phyloP scores from a whole-genome alignment of 2,113 vertebrate species.

The Heterotilapia buettikoferi region DNA sequence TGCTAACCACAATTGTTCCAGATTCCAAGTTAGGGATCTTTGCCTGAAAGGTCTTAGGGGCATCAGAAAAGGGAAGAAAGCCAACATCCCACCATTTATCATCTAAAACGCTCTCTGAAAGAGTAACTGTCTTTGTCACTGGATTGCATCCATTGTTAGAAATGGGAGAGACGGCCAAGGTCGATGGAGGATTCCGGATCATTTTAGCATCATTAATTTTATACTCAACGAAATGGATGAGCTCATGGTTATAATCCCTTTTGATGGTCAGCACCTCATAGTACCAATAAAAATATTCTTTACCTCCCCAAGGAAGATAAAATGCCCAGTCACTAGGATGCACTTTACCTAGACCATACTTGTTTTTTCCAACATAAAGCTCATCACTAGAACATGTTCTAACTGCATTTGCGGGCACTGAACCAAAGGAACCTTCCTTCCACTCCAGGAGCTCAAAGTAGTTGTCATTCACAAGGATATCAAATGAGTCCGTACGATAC shows the following conservation, averaged over 20 bases:
- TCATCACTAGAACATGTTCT: neutral
- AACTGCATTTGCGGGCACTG: neutral
- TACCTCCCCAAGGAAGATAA: neutral
- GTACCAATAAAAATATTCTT: neutral
- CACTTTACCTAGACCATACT: neutral
- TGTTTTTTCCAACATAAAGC: neutral
- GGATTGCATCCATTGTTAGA: neutral
- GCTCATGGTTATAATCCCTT: too few relatives aligned
- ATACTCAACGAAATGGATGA: too few relatives aligned
- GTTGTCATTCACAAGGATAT: neutral
- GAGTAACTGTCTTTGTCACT: neutral
- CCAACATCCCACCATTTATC: neutral
- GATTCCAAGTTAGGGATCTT: neutral
- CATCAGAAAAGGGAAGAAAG: neutral
- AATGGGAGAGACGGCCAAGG: neutral
- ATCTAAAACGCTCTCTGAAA: neutral
- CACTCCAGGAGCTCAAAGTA: neutral
- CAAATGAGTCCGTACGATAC: neutral
- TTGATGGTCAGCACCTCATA: neutral
- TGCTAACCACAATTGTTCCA: rapidly evolving
- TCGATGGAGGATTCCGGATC: neutral
- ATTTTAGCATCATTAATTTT: too few relatives aligned
- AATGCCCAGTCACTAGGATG: neutral
- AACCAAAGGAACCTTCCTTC: neutral
- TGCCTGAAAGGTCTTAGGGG: neutral